Evolutionary conservation across 2,797 vertebrate species (phyloP).

Genomic region (Okamejei kenojei): DNA sequence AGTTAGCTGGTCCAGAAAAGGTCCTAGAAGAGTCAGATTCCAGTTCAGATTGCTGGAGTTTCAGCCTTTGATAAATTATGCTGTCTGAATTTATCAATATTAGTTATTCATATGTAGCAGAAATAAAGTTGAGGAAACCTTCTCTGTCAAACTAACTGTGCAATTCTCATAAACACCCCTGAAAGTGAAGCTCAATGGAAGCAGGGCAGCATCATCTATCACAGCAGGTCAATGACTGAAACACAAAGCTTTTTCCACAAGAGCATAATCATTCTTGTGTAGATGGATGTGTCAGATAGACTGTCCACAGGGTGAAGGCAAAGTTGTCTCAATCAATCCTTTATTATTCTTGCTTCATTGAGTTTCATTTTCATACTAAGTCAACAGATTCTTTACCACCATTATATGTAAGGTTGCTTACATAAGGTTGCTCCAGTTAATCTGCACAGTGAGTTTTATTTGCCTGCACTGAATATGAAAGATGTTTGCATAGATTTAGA

Average conservation of each 20-base stretch:
- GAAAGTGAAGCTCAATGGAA: not conserved
- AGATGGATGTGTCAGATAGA: slow-evolving; percentile 29
- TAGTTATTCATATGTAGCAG: slow-evolving; percentile 3
- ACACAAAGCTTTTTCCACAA: not conserved
- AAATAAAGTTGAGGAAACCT: not conserved
- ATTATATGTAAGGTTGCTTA: not conserved
- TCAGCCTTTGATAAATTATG: slow-evolving; percentile 9
- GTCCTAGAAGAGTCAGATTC: not conserved
- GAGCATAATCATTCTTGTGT: not conserved
- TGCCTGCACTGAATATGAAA: not conserved
- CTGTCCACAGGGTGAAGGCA: not conserved
- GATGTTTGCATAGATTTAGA: not conserved
- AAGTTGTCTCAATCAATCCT: not conserved
- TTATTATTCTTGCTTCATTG: not conserved
- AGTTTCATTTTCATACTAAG: not conserved
- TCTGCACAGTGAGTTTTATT: not conserved
- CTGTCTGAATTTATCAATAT: slow-evolving; percentile 5
- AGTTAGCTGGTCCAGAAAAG: not conserved
- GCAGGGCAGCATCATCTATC: slow-evolving; percentile 18
- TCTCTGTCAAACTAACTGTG: not conserved
- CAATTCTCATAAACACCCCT: slow-evolving; percentile 14
- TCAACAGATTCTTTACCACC: not conserved
- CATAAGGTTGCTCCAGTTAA: not conserved
- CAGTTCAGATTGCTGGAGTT: not conserved
- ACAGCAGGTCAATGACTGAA: not conserved